Conservation (phyloP, 2,888 invertebrate species). For the Bellardia bayeri region DNA sequence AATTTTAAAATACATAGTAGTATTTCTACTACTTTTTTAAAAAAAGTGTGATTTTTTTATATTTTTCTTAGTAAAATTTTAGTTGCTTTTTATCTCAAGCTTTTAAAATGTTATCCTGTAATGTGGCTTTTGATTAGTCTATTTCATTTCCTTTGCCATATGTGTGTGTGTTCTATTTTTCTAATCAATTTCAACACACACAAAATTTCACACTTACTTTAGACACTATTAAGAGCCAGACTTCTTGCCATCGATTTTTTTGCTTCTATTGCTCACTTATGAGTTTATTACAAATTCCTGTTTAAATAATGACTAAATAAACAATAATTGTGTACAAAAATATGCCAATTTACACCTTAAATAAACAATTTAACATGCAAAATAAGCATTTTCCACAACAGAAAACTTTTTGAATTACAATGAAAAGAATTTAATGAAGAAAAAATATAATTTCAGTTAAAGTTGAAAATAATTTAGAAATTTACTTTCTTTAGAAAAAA, state of each 20-base stretch:
- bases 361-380: constrained; percentile 73
- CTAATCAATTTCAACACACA: not conserved
- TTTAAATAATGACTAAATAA: constrained; percentile 56
- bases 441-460: constrained; percentile 21
- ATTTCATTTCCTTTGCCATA: constrained; percentile 34
- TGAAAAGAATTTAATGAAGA: constrained; percentile 6
- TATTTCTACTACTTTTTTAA: no score
- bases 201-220: no score
- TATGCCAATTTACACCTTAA: constrained; percentile 70
- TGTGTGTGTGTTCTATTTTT: not conserved
- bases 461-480: constrained; percentile 13
- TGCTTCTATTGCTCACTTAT: not conserved
- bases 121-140: constrained; percentile 5
- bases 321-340: constrained; percentile 54
- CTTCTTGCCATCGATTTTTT: constrained; percentile 6
- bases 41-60: no score
- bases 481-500: constrained; percentile 21
- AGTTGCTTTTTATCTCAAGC: no score
- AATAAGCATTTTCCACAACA: constrained; percentile 58
- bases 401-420: constrained; percentile 9
- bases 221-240: not conserved
- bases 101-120: no score
- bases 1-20: no score
- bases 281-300: constrained; percentile 3
- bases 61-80: no score